These are phyloP conservation scores for Mycetomoellerius zeteki DNA, from an alignment of 1,140 invertebrate species.

Conservation along the genomic window DNA sequence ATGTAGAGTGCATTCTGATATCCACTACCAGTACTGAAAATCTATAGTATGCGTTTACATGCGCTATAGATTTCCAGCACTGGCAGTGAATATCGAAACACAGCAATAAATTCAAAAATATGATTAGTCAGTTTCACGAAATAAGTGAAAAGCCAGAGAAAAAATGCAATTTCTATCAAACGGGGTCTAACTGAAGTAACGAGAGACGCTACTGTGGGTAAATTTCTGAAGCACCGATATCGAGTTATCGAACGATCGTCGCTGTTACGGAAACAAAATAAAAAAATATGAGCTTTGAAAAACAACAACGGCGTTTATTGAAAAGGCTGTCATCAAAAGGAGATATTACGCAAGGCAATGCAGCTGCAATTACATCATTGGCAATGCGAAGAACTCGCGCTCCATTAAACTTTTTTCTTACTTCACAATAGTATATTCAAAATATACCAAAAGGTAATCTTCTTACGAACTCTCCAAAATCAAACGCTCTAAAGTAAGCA, in stretches of 20 bases:
- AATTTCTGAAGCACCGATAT: slow-evolving; percentile 44
- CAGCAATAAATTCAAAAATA: too few species aligned
- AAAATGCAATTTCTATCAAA: slow-evolving; percentile 27
- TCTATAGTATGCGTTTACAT: too few species aligned
- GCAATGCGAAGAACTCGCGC: background rate
- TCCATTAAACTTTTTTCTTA: background rate
- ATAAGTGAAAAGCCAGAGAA: slow-evolving; percentile 12
- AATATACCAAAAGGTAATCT: too few species aligned
- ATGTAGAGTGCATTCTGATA: too few species aligned
- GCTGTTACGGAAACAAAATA: background rate
- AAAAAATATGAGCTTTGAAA: slow-evolving; percentile 41
- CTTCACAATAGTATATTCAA: background rate
- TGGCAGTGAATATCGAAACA: too few species aligned
- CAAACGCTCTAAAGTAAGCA: too few species aligned
- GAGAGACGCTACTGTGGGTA: slow-evolving; percentile 13
- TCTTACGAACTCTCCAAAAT: too few species aligned
- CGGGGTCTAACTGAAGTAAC: background rate
- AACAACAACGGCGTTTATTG: background rate
- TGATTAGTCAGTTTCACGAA: slow-evolving; percentile 7
- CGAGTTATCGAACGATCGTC: slow-evolving; percentile 55
- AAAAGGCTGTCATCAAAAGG: background rate
- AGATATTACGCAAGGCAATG: slow-evolving; percentile 11
- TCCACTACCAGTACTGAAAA: too few species aligned
- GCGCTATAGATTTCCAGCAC: too few species aligned
- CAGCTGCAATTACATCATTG: background rate